Evolutionary conservation across 2,113 vertebrate genomes (phyloP), one percentile per base, ranked within the genome.

Genomic region (Hirundichthys speculiger): DNA sequence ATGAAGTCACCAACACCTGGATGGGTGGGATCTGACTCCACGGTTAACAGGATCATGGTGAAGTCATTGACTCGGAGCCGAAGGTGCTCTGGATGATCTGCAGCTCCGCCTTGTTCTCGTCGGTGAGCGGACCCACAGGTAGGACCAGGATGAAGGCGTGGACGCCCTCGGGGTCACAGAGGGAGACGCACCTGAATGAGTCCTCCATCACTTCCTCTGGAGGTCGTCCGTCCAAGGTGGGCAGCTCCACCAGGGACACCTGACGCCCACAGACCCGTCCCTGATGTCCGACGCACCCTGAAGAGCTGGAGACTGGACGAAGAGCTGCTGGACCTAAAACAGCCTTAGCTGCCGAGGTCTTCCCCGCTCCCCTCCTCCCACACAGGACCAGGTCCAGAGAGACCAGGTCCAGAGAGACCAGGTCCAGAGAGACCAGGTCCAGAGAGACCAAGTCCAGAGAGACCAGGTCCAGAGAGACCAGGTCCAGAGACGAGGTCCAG

Each of bases 341-440:
- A 20, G 45, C 43, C 21, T 72, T 2, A 10, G 56, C 48, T 61
- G 59, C 69, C 50, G 61, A 73, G 2, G 64, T 64, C 64, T 83
- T 83, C 42, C 6, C 53, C 46, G 64, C 41, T 74, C 18, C 66
- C 48, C 38, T 69, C 4, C 58, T 64, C 16, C 82, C 85, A 77
- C 41, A 83, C 57, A 87, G 61, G 20, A 87, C 71, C 75, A 86
- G 58, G 64, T 85, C 84, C 14, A 85, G 0, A 59, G n/a, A n/a
- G n/a, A n/a, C n/a, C n/a, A n/a, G n/a, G n/a, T n/a, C n/a, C n/a
- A n/a, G n/a, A n/a, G n/a, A n/a, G n/a, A n/a, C n/a, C n/a, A n/a
- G n/a, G n/a, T n/a, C n/a, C n/a, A n/a, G n/a, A n/a, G n/a, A n/a
- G n/a, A n/a, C n/a, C n/a, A n/a, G n/a, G n/a, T n/a, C n/a, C n/a